A percentile compares a stretch with the other conserved stretches of the same genome.
These are phyloP conservation scores for Myocastor coypus DNA, from an alignment of 2,113 vertebrate genomes.

Conservation along the genomic window DNA sequence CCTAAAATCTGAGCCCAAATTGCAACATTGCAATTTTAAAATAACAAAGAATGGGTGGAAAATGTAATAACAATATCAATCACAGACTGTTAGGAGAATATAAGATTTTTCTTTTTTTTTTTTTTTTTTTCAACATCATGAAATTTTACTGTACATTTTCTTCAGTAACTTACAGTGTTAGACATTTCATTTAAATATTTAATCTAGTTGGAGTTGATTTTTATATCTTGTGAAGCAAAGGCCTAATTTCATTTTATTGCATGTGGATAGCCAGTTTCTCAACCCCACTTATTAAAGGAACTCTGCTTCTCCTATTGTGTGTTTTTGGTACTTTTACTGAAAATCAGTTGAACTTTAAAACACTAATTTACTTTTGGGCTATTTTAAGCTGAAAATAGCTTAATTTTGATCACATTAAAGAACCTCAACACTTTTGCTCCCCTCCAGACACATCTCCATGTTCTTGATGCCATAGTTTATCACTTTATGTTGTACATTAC, in stretches of 20 bases:
- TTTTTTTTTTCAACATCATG: no score
- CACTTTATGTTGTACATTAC: not conserved
- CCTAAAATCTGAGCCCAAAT: not conserved
- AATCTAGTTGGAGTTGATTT: not conserved
- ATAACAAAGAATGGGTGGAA: not conserved
- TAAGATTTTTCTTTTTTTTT: no score
- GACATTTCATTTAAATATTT: not conserved
- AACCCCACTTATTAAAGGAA: not conserved
- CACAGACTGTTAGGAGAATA: not conserved
- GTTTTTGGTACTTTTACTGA: not conserved
- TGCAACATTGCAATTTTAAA: slow-evolving; percentile 3
- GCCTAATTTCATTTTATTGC: not conserved
- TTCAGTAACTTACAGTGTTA: not conserved
- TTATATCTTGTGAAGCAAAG: not conserved
- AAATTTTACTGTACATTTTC: not conserved
- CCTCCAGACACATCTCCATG: not conserved
- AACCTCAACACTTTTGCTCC: not conserved
- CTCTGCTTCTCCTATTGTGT: not conserved
- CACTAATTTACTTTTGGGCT: not conserved
- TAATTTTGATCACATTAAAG: not conserved
- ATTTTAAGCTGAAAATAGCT: not conserved
- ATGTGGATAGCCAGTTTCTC: not conserved
- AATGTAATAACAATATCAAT: not conserved
- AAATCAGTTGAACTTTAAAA: not conserved
- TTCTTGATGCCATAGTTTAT: not conserved